phyloP scores from a whole-genome alignment of 2,113 vertebrate species.

The Rhinogobius similis region DNA sequence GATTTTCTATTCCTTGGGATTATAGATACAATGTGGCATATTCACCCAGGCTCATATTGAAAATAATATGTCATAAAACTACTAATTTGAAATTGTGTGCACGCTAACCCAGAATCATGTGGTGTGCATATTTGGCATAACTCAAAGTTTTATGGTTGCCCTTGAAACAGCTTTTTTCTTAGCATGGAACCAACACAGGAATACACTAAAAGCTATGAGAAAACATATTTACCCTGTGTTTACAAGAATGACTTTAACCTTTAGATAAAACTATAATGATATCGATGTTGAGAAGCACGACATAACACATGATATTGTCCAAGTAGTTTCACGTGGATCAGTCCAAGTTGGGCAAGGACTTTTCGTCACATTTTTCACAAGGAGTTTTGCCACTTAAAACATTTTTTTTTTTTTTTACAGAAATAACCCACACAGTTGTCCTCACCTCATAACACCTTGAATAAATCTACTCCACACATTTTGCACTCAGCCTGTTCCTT shows the following conservation, averaged over 20 bases:
- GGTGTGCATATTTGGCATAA: not conserved
- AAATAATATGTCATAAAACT: not conserved
- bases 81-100: not conserved
- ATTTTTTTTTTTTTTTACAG: too few species aligned
- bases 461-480: not conserved
- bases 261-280: not conserved
- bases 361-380: too few species aligned
- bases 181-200: not conserved
- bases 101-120: not conserved
- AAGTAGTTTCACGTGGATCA: too few species aligned
- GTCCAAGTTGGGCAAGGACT: too few species aligned
- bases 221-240: too few species aligned
- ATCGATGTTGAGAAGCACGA: too few species aligned
- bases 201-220: not conserved
- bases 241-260: not conserved
- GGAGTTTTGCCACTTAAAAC: too few species aligned
- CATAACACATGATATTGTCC: too few species aligned
- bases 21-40: not conserved
- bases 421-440: not conserved
- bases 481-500: constrained; percentile 21
- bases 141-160: not conserved
- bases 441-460: not conserved
- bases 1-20: not conserved
- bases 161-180: not conserved
- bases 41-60: not conserved